Conservation (phyloP, 2,113 vertebrate genomes). For the Pholis gunnellus region DNA sequence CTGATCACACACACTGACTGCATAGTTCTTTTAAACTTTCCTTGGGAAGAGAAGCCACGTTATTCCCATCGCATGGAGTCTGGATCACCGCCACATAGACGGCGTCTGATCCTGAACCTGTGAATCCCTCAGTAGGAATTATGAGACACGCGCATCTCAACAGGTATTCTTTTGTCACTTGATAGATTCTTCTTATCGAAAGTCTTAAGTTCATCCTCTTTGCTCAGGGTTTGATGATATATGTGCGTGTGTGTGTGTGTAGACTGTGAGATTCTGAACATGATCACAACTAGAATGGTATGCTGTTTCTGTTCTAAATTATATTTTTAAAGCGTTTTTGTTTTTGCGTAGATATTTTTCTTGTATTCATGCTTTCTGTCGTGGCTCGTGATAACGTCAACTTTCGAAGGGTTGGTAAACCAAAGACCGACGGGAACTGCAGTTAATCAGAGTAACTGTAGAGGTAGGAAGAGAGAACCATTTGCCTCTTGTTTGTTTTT, state of each 20-base stretch:
- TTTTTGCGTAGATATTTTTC: conserved; percentile 2
- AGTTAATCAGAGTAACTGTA: conserved; percentile 34
- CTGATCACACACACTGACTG: background rate
- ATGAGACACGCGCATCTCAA: conserved; percentile 3
- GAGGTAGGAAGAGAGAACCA: background rate
- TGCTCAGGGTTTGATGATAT: conserved; percentile 80
- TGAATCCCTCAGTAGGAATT: background rate
- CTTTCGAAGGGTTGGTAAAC: conserved; percentile 69
- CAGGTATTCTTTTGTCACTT: background rate
- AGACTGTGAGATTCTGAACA: conserved; percentile 38
- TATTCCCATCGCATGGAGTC: background rate
- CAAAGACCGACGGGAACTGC: conserved; percentile 78
- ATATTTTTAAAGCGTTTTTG: conserved; percentile 5
- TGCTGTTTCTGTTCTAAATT: conserved; percentile 25
- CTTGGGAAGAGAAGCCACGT: conserved; percentile 7
- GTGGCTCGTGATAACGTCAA: conserved; percentile 54
- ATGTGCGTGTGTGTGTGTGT: background rate
- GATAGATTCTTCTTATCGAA: conserved; percentile 44
- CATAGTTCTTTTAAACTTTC: background rate
- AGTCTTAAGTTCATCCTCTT: conserved; percentile 70
- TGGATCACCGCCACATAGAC: conserved; percentile 15
- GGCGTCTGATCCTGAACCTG: conserved; percentile 15
- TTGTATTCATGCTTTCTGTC: conserved; percentile 40
- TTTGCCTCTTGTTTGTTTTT: conserved; percentile 3
- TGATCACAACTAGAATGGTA: conserved; percentile 30